Conservation (phyloP, 2,888 invertebrate genomes). For the Myathropa florea region DNA sequence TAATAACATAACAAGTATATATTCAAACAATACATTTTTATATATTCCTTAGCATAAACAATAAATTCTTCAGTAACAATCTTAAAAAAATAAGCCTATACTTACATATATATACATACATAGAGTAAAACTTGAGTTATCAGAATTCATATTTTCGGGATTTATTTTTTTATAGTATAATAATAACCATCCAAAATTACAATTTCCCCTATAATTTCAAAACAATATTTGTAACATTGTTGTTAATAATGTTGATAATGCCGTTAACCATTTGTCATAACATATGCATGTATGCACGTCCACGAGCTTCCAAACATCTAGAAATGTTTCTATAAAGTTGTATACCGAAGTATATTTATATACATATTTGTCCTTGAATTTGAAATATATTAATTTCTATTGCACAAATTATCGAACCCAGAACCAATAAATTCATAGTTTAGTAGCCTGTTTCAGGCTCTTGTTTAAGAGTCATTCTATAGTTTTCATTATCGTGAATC, state of each 20-base stretch:
- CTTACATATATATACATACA: background rate
- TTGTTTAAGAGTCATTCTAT: conserved; percentile 80
- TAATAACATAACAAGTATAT: background rate
- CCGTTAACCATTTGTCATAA: conserved; percentile 46
- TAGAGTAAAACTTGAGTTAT: background rate
- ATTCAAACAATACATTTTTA: background rate
- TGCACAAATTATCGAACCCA: conserved; percentile 66
- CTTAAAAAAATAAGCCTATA: background rate
- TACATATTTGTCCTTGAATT: background rate
- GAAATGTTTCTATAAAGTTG: background rate
- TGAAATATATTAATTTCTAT: conserved; percentile 54
- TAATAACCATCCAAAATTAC: conserved; percentile 25
- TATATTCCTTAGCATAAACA: background rate
- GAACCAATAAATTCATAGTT: conserved; percentile 57
- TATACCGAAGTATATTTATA: background rate
- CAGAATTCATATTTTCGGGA: background rate
- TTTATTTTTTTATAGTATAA: background rate
- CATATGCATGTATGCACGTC: background rate
- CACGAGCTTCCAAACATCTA: background rate
- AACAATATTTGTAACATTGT: conserved; percentile 26
- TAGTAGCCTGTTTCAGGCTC: conserved; percentile 80
- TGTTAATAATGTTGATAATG: conserved; percentile 37
- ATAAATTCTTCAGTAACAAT: background rate
- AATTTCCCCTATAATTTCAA: conserved; percentile 8
- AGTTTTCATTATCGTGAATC: conserved; percentile 76